Evolutionary conservation across 2,888 invertebrate species (phyloP).

Genomic region (Opisthograptis luteolata): DNA sequence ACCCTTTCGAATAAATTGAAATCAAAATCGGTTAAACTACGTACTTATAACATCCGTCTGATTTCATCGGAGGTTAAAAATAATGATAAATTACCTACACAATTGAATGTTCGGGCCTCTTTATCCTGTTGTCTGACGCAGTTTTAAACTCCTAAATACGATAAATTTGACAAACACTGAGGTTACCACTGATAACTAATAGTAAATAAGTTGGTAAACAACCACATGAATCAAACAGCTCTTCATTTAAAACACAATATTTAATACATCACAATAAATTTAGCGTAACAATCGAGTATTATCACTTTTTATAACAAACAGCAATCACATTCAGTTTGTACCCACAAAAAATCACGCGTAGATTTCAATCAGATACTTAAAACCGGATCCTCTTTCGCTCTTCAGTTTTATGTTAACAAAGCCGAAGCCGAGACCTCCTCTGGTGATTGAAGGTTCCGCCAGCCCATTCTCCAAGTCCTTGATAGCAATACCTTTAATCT

Average conservation of each 20-base stretch:
- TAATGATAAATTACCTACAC: no score
- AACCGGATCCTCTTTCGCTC: constrained; percentile 71
- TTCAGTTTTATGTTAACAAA: constrained; percentile 72
- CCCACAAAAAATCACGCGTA: constrained; percentile 56
- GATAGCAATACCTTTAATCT: constrained; percentile 74
- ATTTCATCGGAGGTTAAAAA: no score
- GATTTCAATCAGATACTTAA: constrained; percentile 65
- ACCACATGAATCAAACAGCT: background rate
- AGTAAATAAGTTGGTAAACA: no score
- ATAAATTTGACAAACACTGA: background rate
- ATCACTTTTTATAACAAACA: no score
- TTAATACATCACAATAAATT: background rate
- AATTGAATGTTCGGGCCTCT: no score
- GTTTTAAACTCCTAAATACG: no score
- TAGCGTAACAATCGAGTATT: no score
- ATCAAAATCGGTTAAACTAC: no score
- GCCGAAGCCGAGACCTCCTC: constrained; percentile 71
- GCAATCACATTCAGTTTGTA: background rate
- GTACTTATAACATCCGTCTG: no score
- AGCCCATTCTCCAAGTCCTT: constrained; percentile 69
- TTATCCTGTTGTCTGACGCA: no score
- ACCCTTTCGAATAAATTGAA: no score
- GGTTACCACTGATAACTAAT: background rate
- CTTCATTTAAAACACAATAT: background rate
- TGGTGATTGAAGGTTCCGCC: constrained; percentile 66